A percentile compares a stretch with the other conserved stretches of the same genome.
phyloP scores from a whole-genome alignment of 2,113 vertebrate species.

The Sinocyclocheilus rhinocerous region DNA sequence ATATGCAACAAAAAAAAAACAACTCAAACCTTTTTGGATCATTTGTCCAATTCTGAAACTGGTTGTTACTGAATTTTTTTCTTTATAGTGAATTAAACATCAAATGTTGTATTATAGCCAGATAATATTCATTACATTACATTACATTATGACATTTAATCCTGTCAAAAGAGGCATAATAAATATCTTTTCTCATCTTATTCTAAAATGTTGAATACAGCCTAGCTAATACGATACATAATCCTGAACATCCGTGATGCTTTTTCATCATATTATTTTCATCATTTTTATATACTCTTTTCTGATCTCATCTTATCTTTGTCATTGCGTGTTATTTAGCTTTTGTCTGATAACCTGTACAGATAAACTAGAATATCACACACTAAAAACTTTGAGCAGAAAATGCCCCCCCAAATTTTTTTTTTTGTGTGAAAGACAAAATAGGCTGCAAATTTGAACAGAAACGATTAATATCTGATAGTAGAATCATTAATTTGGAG shows the following conservation, averaged over 20 bases:
- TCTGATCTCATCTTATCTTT: not conserved
- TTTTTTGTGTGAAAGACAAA: not conserved
- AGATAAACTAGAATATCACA: not conserved
- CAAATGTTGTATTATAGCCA: too few species aligned
- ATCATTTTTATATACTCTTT: not conserved
- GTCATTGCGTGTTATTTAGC: not conserved
- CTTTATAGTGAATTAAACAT: not conserved
- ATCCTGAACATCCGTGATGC: not conserved
- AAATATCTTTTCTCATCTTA: not conserved
- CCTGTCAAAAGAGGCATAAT: not conserved
- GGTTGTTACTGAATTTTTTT: not conserved
- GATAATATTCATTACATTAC: too few species aligned
- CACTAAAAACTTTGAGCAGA: not conserved
- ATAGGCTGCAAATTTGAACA: not conserved
- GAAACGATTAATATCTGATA: not conserved
- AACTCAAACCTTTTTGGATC: not conserved
- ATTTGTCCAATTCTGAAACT: not conserved
- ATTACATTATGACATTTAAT: not conserved
- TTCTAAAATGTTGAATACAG: not conserved
- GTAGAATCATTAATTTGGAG: not conserved
- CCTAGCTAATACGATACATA: not conserved
- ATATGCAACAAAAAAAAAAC: not conserved
- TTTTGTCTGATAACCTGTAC: not conserved
- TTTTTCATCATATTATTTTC: not conserved
- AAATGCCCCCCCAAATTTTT: not conserved